Evolutionary conservation across 2,113 vertebrate genomes (phyloP), one percentile per base, ranked within the genome.

Genomic region (Sceloporus undulatus): DNA sequence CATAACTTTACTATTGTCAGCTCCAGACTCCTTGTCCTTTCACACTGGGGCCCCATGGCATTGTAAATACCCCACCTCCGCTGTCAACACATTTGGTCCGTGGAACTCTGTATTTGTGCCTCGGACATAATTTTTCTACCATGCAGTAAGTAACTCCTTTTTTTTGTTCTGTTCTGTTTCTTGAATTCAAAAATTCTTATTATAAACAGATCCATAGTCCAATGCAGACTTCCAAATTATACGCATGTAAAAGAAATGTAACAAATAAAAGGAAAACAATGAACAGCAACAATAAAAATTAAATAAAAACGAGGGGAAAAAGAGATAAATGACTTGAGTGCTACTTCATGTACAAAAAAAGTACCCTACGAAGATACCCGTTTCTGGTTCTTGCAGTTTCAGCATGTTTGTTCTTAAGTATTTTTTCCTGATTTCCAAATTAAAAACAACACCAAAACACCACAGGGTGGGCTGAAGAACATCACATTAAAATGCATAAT

Each of bases 221-320:
- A 66, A 86, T 84, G 90, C 85, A 86, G 76, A 89, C 78, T 91
- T 86, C 92, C 66, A 62, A 91, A 83, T 89, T 91, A 89, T 87
- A 80, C 92, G 94, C 94, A 94, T 94, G 94, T 87, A 89, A 92
- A 86, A 89, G 40, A 65, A 86, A 56, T 78, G 54, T 75, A 70
- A 38, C 52, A 52, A 77, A 89, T 70, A 82, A 86, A 76, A 81
- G 81, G 80, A 77, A 88, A 88, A 73, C 8, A 56, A 23, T 59
- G 84, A 85, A 82, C 23, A 82, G 73, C 42, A 68, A 68, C 59
- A 66, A 77, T 25, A 77, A 76, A 68, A 68, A 82, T 27, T 66
- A 70, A 86, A 90, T 84, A 87, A 82, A 74, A 89, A 71, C n/a
- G 48, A 85, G 75, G 71, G 68, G 71, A 70, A 88, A 79, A 48